Percentiles rank a stretch among this genome's conserved stretches.
Evolutionary conservation across 2,113 vertebrate species (phyloP).

Genomic region (Balaenoptera acutorostrata): DNA sequence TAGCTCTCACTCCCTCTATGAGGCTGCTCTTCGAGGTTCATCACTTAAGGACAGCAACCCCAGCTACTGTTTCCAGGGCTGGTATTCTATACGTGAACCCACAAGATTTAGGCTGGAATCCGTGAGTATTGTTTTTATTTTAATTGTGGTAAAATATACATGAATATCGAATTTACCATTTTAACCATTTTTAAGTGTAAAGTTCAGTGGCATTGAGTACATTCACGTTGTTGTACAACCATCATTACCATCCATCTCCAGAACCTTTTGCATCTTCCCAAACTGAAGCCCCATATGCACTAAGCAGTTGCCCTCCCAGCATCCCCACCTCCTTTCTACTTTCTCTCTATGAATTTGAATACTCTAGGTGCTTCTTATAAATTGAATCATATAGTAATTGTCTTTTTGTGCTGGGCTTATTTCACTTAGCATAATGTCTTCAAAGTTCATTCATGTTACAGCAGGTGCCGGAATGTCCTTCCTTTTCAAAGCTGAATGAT

Average conservation of each 20-base stretch:
- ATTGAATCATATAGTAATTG: neutral
- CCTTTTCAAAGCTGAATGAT: neutral
- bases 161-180: neutral
- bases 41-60: slow-evolving; percentile 63
- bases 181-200: neutral
- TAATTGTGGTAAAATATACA: neutral
- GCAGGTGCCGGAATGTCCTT: neutral
- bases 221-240: no score
- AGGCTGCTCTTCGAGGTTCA: slow-evolving; percentile 75
- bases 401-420: neutral
- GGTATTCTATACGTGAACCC: slow-evolving; percentile 71
- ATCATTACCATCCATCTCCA: neutral
- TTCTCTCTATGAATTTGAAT: neutral
- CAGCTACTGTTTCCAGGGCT: slow-evolving; percentile 71
- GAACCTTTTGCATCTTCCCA: neutral
- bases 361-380: neutral
- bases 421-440: neutral
- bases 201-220: neutral
- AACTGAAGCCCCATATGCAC: neutral
- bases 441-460: neutral
- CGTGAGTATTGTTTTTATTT: slow-evolving; percentile 62
- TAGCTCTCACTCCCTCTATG: slow-evolving; percentile 67
- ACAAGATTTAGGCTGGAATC: slow-evolving; percentile 74
- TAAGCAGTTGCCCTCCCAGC: neutral
- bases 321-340: neutral